phyloP scores from a whole-genome alignment of 2,113 vertebrate species.

The Bubo blakistoni region DNA sequence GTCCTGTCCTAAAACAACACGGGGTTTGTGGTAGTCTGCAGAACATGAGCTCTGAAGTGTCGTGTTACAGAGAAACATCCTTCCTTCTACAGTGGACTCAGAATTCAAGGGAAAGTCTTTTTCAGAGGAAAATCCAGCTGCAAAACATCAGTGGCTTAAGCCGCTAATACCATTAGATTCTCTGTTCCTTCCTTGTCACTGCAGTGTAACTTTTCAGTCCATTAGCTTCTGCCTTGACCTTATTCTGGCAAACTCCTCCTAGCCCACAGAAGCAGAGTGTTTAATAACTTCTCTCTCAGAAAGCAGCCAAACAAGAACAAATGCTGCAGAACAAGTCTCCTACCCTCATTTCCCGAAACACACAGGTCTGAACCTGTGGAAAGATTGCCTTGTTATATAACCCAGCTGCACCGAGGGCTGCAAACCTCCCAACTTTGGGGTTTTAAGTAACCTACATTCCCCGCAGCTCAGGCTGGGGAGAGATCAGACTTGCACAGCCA shows the following conservation, averaged over 20 bases:
- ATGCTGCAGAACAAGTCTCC: neutral
- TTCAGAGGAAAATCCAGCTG: neutral
- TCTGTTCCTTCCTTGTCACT: neutral
- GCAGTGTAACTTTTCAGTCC: neutral
- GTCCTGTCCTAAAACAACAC: neutral
- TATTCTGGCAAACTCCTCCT: neutral
- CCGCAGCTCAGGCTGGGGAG: neutral
- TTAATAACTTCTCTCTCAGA: neutral
- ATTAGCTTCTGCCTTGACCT: constrained; percentile 17
- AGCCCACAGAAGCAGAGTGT: neutral
- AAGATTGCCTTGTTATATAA: neutral
- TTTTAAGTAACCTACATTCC: neutral
- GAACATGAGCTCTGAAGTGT: neutral
- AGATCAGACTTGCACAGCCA: neutral
- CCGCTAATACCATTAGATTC: neutral
- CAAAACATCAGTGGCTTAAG: neutral
- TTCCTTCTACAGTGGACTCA: neutral
- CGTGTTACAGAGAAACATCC: neutral
- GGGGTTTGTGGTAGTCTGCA: neutral
- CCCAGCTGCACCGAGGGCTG: accelerated
- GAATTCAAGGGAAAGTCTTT: neutral
- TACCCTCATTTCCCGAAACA: neutral
- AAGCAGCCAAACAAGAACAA: neutral
- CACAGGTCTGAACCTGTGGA: neutral
- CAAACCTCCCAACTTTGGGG: neutral